These are phyloP conservation scores for Drosophila acutilabella DNA, from an alignment of 2,888 invertebrate genomes.

Conservation along the genomic window DNA sequence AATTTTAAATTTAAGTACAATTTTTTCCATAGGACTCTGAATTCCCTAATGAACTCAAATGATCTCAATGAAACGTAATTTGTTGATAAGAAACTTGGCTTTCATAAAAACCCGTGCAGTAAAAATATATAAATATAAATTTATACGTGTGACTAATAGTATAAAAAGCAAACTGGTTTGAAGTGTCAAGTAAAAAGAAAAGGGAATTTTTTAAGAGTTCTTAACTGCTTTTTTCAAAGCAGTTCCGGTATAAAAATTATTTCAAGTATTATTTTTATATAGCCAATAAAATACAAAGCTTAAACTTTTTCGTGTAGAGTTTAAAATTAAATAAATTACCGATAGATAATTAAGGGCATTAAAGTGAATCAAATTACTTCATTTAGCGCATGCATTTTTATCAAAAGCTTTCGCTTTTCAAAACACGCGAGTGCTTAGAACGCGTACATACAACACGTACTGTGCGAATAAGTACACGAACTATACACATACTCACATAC, in stretches of 20 bases:
- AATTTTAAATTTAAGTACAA: too few species aligned
- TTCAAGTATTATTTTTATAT: too few species aligned
- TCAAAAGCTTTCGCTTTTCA: neutral
- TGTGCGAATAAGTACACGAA: constrained; percentile 23
- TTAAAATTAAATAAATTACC: neutral
- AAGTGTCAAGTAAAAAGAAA: neutral
- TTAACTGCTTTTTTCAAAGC: too few species aligned
- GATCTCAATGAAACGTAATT: neutral
- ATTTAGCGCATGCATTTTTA: neutral
- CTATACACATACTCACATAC: neutral
- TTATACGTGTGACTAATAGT: neutral
- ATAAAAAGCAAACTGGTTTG: neutral
- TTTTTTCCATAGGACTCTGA: neutral
- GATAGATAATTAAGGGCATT: neutral
- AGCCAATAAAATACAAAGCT: too few species aligned
- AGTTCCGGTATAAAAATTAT: too few species aligned
- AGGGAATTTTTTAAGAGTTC: too few species aligned
- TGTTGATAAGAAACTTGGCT: constrained; percentile 3
- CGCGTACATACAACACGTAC: constrained; percentile 36
- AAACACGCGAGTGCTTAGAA: neutral
- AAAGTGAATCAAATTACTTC: too few species aligned
- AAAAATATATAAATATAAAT: neutral
- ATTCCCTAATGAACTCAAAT: neutral
- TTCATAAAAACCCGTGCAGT: neutral
- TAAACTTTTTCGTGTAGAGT: too few species aligned